phyloP scores from a whole-genome alignment of 2,113 vertebrate species.

The Prunella fulvescens region DNA sequence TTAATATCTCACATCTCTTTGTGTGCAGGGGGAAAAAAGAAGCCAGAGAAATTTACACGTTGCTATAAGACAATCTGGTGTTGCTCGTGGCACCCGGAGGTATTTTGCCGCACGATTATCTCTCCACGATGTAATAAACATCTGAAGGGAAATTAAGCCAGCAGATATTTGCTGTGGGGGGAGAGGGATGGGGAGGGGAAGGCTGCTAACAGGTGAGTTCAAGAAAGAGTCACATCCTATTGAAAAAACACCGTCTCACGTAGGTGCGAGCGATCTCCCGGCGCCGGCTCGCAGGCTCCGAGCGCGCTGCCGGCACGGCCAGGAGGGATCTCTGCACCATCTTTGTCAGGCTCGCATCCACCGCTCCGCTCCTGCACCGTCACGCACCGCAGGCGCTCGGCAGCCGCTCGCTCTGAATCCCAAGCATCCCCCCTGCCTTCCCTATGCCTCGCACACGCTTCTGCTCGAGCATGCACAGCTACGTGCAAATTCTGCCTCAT shows the following conservation, averaged over 20 bases:
- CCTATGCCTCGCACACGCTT: neutral
- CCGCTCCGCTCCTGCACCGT: constrained; percentile 32
- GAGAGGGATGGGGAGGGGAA: neutral
- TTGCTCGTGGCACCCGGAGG: constrained; percentile 27
- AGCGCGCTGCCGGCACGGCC: neutral
- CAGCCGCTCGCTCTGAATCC: constrained; percentile 31
- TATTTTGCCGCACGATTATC: constrained; percentile 52
- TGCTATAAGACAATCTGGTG: constrained; percentile 45
- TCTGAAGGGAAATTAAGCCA: constrained; percentile 52
- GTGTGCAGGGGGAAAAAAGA: neutral
- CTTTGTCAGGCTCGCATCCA: constrained; percentile 26
- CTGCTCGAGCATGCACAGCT: neutral
- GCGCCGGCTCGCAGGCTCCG: neutral
- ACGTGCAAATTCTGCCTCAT: constrained; percentile 29
- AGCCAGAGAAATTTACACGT: neutral
- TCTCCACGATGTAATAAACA: constrained; percentile 53
- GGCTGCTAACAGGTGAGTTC: constrained; percentile 62
- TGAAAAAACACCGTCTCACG: neutral
- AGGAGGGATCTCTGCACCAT: constrained; percentile 34
- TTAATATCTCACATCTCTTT: constrained; percentile 52
- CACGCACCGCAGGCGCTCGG: constrained; percentile 27
- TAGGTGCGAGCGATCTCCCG: rapidly evolving
- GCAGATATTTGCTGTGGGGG: constrained; percentile 18
- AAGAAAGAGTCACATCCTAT: constrained; percentile 41
- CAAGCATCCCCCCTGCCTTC: constrained; percentile 35